A percentile compares a stretch with the other conserved stretches of the same genome.
Conservation (phyloP, 2,888 invertebrate species). For the Xylocampa areola region DNA sequence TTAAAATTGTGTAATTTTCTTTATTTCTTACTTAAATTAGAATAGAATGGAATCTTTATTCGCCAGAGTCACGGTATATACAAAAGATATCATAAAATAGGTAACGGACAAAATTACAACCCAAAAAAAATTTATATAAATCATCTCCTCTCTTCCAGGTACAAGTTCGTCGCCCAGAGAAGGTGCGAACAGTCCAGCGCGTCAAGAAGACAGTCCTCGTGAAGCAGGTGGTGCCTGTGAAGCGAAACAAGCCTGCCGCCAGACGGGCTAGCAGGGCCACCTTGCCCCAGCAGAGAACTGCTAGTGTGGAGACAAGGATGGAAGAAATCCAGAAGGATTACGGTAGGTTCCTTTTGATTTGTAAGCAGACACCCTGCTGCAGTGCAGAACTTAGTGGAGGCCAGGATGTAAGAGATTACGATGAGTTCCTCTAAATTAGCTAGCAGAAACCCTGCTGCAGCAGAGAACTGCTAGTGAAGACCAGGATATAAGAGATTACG, state of each 20-base stretch:
- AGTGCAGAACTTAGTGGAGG: no score
- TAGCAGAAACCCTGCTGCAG: no score
- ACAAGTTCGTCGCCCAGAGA: conserved; percentile 95
- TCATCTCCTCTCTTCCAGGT: conserved; percentile 84
- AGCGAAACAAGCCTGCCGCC: conserved; percentile 77
- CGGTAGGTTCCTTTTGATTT: conserved; percentile 73
- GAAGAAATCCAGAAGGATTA: conserved; percentile 95
- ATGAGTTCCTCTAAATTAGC: no score
- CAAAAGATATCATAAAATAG: no score
- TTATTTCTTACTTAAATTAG: no score
- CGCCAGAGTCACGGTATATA: no score
- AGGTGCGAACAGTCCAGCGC: conserved; percentile 94
- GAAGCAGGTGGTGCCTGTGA: conserved; percentile 95
- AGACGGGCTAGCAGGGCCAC: conserved; percentile 66
- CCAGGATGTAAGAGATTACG: no score
- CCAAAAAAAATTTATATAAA: not conserved
- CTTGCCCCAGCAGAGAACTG: conserved; percentile 67
- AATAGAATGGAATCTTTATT: no score
- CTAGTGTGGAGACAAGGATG: conserved; percentile 88
- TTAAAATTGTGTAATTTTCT: no score
- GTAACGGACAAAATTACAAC: no score
- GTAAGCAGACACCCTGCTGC: no score
- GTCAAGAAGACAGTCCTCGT: conserved; percentile 97
- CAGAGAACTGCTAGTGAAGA: no score
- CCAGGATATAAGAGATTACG: conserved; percentile 94